Base-by-base conservation (phyloP, 2,888 invertebrate species). In the Brachyptera putata region DNA sequence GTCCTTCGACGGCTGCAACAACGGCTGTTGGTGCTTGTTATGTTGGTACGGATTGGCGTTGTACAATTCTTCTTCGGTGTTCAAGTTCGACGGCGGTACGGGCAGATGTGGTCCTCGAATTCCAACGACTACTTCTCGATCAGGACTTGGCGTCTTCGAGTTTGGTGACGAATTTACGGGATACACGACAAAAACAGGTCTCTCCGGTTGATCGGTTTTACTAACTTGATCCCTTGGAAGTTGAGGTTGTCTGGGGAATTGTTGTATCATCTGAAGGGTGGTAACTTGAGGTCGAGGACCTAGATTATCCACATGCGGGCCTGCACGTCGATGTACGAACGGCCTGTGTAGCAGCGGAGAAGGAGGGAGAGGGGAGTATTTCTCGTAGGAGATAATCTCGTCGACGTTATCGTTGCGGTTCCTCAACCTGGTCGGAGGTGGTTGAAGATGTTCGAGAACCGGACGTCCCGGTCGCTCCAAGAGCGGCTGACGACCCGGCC, bases 241-340 rank as follows among this genome's bases (percentile, higher is more conserved):
- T 26, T 56, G 60, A 11, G 70, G 73, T 55, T 76, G 49, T 16
- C 26, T 3, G 14, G 9, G 39, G 13, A 34, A 18, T 18, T 53
- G 74, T 68, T 86, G 85, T 48, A 86, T 78, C 86, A 86, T 86
- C 73, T 86, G 86, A 30, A 86, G 70, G 0, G 86, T 85, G 11
- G 85, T 80, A 0, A 86, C 80, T 62, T 77, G 76, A 0, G 79
- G 79, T 24, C 80, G 57, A 11, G 41, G 26, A 4, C 18, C 57
- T 30, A 3, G 50, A 16, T 24, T 5, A 24, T 57, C 39, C 14
- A 41, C 14, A 34, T 61, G 57, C 5, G 61, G 64, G 1, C 62
- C 64, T 2, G 63, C 58, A 9, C 63, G 56, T 30, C 64, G 36
- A 37, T 61, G 63, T 9, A 63, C 61, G 61, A 67, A 46, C 25